Evolutionary conservation across 2,113 vertebrate species (phyloP).

Genomic region (Platysteira castanea): DNA sequence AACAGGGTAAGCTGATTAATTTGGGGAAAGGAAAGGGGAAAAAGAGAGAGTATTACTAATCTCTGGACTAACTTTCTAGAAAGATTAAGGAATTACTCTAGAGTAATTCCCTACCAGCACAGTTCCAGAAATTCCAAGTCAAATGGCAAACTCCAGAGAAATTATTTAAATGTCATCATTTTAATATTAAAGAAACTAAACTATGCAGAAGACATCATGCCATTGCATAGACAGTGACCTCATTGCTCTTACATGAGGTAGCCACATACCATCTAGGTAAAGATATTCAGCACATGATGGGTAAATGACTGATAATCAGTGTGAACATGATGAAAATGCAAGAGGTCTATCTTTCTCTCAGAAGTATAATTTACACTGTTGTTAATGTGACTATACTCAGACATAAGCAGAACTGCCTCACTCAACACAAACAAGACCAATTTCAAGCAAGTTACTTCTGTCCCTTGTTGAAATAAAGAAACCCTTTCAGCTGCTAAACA

Average conservation of each 20-base stretch:
- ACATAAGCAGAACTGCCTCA: neutral
- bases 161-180: neutral
- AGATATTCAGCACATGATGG: neutral
- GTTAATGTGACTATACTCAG: neutral
- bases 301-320: neutral
- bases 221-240: neutral
- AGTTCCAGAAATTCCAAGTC: neutral
- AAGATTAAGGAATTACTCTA: neutral
- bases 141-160: neutral
- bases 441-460: neutral
- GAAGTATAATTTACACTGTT: neutral
- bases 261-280: neutral
- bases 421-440: neutral
- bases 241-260: neutral
- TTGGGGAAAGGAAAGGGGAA: neutral
- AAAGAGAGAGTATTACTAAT: neutral
- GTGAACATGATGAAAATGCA: neutral
- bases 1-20: neutral
- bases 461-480: neutral
- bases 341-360: neutral
- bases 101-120: neutral
- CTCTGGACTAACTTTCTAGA: neutral
- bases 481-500: neutral
- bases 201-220: neutral
- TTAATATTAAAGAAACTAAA: conserved; percentile 22